Evolutionary conservation across 2,888 invertebrate genomes (phyloP), one percentile per base, ranked within the genome.

Genomic region (Metopia argyrocephala): DNA sequence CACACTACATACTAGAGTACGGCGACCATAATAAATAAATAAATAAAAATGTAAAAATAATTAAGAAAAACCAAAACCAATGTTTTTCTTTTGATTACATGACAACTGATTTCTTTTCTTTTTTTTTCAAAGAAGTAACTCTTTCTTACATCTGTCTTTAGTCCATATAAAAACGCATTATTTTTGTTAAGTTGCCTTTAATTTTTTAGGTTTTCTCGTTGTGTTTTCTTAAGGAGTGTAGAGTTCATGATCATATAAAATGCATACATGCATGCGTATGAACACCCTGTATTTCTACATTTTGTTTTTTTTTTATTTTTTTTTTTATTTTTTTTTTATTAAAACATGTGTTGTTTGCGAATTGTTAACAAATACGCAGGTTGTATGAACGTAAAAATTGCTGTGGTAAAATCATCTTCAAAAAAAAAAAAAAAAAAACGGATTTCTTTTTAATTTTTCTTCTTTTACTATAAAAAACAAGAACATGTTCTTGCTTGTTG

Each of bases 281-380:
- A 52, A 50, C 76, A 76, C 76, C 69, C 76, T 76, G 76, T 76
- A 69, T 68, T n/a, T n/a, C n/a, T n/a, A n/a, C n/a, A n/a, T n/a
- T n/a, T n/a, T n/a, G n/a, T n/a, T n/a, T n/a, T 57, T 62, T 62
- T 28, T 31, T 57, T 48, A 18, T 0, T 18, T 46, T 46, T 20
- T 48, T 48, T 23, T 59, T 45, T 31, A 23, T 27, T 23, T 21
- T 23, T 31, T 57, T 57, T 71, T 70, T 81, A 74, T 81, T 78
- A 74, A 81, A 81, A 81, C 81, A 81, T 74, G 69, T 81, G 81
- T 78, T 80, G 70, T 68, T 57, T 48, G 76, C 57, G 78, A 78
- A 81, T 81, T 81, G 81, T 74, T 78, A 81, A 81, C 81, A 81
- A 81, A 81, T 81, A 78, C 81, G 69, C 79, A 80, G 76, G 79